These are phyloP conservation scores for Tetramorium parvispinum DNA, from an alignment of 1,140 invertebrate species.

Conservation along the genomic window DNA sequence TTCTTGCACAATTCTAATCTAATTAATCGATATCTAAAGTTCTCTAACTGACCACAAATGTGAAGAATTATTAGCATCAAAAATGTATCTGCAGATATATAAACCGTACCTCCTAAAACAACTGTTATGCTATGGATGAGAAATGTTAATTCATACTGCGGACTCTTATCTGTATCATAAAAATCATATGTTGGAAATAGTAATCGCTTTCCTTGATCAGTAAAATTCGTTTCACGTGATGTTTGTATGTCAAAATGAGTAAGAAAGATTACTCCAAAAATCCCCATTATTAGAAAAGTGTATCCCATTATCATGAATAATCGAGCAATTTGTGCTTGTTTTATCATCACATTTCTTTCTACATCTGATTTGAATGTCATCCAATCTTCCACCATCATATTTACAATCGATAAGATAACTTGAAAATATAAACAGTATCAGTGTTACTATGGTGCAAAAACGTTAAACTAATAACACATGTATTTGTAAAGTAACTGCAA, in stretches of 20 bases:
- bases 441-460: background rate
- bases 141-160: slow-evolving; percentile 19
- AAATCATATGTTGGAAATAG: background rate
- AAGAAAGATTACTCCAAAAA: background rate
- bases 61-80: slow-evolving; percentile 18
- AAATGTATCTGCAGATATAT: slow-evolving; percentile 13
- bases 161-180: background rate
- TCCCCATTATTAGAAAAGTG: fast-evolving
- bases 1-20: background rate
- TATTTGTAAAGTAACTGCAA: background rate
- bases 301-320: background rate
- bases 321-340: background rate
- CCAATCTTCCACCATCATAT: slow-evolving; percentile 48
- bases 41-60: slow-evolving; percentile 37
- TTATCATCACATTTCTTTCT: slow-evolving; percentile 23
- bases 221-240: background rate
- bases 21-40: background rate
- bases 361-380: background rate
- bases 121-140: background rate
- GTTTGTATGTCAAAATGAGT: background rate
- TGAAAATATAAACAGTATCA: background rate
- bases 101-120: background rate
- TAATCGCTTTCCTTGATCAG: background rate
- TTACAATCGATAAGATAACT: background rate
- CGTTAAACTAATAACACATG: background rate